phyloP scores from a whole-genome alignment of 1,140 invertebrate species.

The Drosophila paulistorum region DNA sequence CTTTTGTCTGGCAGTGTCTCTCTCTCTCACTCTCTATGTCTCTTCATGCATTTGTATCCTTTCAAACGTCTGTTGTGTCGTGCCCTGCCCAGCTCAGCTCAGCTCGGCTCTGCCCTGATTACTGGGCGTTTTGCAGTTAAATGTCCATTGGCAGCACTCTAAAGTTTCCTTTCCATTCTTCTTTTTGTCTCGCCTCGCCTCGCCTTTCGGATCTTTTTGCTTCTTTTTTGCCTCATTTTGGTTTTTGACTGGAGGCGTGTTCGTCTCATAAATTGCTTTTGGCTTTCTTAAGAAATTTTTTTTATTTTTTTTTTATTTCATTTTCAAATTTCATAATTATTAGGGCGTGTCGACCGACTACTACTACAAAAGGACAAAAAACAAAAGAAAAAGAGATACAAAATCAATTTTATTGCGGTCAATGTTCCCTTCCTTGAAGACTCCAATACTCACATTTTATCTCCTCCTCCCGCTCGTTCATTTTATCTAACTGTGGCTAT shows the following conservation, averaged over 20 bases:
- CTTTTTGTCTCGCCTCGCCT: background rate
- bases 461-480: slow-evolving; percentile 10
- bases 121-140: slow-evolving; percentile 57
- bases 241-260: slow-evolving; percentile 41
- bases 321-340: slow-evolving; percentile 58
- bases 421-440: slow-evolving; percentile 8
- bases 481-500: slow-evolving; percentile 31
- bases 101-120: slow-evolving; percentile 40
- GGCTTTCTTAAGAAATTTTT: slow-evolving; percentile 50
- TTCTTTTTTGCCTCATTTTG: background rate
- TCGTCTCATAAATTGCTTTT: slow-evolving; percentile 54
- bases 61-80: slow-evolving; percentile 47
- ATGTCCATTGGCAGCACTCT: slow-evolving; percentile 27
- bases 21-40: background rate
- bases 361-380: slow-evolving; percentile 3
- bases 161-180: slow-evolving; percentile 40
- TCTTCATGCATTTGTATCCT: slow-evolving; percentile 28
- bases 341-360: slow-evolving; percentile 31
- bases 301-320: slow-evolving; percentile 36
- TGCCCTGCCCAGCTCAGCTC: slow-evolving; percentile 16
- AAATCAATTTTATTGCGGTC: slow-evolving; percentile 53
- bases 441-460: background rate
- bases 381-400: slow-evolving; percentile 34
- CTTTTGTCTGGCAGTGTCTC: slow-evolving; percentile 13
- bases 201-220: background rate